Evolutionary conservation across 23 tunicate genomes (phyloP).

Genomic region (Styela clava): DNA sequence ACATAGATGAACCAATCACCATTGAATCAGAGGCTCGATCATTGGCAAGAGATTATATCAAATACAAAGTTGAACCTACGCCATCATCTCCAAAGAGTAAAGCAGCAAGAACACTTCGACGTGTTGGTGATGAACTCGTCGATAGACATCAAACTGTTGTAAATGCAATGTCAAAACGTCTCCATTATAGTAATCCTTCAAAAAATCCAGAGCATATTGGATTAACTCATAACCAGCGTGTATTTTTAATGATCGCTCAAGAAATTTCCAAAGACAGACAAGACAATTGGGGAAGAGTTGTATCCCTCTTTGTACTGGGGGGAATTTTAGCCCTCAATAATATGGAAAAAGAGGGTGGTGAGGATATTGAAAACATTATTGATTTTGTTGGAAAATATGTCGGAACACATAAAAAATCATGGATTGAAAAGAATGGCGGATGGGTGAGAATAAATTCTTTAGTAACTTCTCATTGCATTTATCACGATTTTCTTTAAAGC

Average conservation of each 20-base stretch:
- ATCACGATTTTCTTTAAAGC: background rate
- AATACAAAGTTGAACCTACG: background rate
- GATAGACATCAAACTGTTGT: constrained; percentile 28
- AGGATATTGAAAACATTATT: constrained; percentile 12
- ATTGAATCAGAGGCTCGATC: constrained; percentile 6
- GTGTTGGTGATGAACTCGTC: constrained; percentile 25
- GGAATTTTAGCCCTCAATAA: constrained; percentile 22
- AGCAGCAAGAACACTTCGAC: constrained; percentile 17
- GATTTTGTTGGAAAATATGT: constrained; percentile 20
- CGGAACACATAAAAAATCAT: constrained; percentile 8
- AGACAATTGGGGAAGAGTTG: constrained; percentile 33
- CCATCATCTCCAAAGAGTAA: background rate
- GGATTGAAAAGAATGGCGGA: constrained; percentile 27
- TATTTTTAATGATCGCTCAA: constrained; percentile 23
- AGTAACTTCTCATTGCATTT: background rate
- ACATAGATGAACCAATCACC: background rate
- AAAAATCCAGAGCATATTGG: background rate
- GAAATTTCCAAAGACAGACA: constrained; percentile 28
- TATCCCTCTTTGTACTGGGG: constrained; percentile 24
- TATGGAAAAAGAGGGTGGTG: background rate
- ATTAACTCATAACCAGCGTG: background rate
- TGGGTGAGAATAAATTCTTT: constrained; percentile 22
- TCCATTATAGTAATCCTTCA: background rate
- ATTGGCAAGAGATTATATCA: constrained; percentile 21
- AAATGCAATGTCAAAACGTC: constrained; percentile 31